Base-by-base conservation (phyloP, 1,140 invertebrate genomes). In the Caenorhabditis inopinata region DNA sequence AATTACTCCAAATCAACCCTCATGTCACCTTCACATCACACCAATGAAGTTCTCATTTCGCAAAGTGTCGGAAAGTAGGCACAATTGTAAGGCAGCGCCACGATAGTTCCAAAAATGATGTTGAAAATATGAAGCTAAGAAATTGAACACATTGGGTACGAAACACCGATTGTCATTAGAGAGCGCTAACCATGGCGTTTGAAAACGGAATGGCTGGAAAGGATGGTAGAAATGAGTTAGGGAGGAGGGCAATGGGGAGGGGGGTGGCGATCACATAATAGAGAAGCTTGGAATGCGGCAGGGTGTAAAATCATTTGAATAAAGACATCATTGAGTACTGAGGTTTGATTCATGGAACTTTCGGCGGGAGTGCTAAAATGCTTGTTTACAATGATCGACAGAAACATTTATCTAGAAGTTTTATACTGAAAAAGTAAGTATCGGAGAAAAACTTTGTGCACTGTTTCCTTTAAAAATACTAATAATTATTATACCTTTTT, bases 301-400 rank as follows among this genome's bases (percentile, higher is more conserved):
- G 58, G 58, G 58, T 68, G 58, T 68, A 68, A 68, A 68, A 68
- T 68, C 58, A 68, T 42, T 68, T 68, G 58, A 38, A 68, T 68
- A 68, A 68, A 38, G 58, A 18, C 58, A 32, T 68, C 58, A 68
- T 68, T 68, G 32, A 68, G 58, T 42, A 38, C 58, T 11, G 58
- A 29, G 58, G 58, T 68, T 68, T 68, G 58, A 32, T 68, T 68
- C 58, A 68, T 68, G 16, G 58, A 68, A 68, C 38, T 68, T 32
- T 68, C 58, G 58, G 32, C 27, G 16, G 58, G 12, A 38, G 58
- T 25, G 49, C 21, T 25, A 68, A 68, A 32, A 11, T 29, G 58
- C 32, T 68, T 38, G 58, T 68, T 68, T 68, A 38, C 32, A 32
- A 32, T n/a, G 25, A 58, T n/a, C n/a, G n/a, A n/a, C n/a, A n/a